Conservation (phyloP, 2,113 vertebrate species). For the Gallinago undulata region DNA sequence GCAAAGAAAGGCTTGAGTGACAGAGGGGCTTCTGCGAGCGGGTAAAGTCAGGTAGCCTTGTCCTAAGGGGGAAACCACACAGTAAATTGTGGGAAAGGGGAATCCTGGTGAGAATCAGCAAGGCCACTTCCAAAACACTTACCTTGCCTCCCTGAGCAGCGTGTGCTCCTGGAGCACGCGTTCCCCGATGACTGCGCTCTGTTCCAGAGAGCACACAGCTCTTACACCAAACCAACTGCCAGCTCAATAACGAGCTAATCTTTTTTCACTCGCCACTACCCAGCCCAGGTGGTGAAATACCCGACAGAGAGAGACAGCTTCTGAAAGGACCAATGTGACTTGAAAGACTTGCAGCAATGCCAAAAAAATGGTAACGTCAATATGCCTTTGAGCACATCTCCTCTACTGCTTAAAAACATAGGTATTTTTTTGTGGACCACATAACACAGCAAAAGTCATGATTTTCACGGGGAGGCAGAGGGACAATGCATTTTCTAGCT, state of each 20-base stretch:
- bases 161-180: background rate
- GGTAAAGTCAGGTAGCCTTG: background rate
- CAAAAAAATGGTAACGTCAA: background rate
- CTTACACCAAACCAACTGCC: background rate
- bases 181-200: background rate
- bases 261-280: background rate
- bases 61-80: background rate
- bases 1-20: background rate
- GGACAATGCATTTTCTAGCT: constrained; percentile 35
- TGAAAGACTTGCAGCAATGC: background rate
- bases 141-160: background rate
- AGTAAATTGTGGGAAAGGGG: background rate
- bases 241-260: background rate
- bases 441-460: background rate
- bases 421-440: background rate
- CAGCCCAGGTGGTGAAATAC: background rate
- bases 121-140: background rate
- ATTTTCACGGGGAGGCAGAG: background rate
- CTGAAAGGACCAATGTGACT: background rate
- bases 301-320: background rate
- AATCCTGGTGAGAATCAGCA: background rate
- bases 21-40: background rate
- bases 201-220: background rate
- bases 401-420: background rate
- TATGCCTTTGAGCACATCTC: background rate